Evolutionary conservation across 2,888 invertebrate genomes (phyloP), one percentile per base, ranked within the genome.

Genomic region (Thereva unica): DNA sequence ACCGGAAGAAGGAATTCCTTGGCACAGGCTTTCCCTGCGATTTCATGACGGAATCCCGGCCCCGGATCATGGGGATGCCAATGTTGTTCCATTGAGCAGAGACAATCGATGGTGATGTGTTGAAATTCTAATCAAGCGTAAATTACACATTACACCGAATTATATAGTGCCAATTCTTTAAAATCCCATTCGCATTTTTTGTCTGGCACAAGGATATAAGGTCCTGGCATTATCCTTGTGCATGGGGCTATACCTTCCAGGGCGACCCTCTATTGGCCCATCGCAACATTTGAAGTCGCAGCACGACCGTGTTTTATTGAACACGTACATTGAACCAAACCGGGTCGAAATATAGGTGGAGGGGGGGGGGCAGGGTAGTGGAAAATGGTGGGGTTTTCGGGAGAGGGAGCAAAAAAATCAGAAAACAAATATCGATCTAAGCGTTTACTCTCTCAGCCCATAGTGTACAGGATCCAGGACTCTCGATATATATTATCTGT

Each of bases 341-440:
- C 37, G 47, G 38, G 10, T n/a, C 8, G 8, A 23, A 23, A 23
- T 23, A 23, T 23, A 23, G 23, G 2, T 1, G 23, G 23, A 2
- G 23, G 23, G 23, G 23, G 23, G 23, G 23, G 23, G 23, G 1
- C 23, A 23, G 23, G 23, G 23, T 23, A 23, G 23, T 23, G 23
- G 23, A 23, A 23, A 23, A 23, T 23, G 23, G 1, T 23, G 23
- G 23, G 2, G 23, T n/a, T n/a, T n/a, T n/a, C 1, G 6, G 41
- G 37, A 4, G 10, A 9, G 61, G 61, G 5, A 50, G 61, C 61
- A 23, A 61, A 61, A 23, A 61, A 61, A 61, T 61, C 61, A 61
- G 61, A 50, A 61, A 61, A 61, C 61, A 61, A 61, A 61, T 61
- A 61, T 61, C 61, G 61, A 61, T 61, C 61, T 61, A 61, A 61